These are phyloP conservation scores for Heterodera schachtii DNA, from an alignment of 1,140 invertebrate genomes.

Conservation along the genomic window DNA sequence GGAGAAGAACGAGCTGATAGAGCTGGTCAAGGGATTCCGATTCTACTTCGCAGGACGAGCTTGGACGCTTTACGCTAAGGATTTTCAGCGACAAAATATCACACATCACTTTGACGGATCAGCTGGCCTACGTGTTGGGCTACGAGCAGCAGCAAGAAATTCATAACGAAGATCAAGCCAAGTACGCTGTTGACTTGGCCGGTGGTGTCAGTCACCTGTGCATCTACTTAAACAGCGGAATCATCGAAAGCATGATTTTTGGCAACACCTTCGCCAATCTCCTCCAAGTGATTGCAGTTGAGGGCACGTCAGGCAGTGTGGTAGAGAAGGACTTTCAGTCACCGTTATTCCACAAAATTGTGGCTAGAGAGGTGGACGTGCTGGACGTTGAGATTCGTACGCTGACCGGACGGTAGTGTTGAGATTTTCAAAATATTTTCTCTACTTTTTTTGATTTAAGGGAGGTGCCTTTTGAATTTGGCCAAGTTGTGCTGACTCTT, in stretches of 20 bases:
- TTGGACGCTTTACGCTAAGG: background rate
- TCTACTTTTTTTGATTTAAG: background rate
- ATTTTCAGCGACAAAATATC: background rate
- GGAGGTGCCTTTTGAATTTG: background rate
- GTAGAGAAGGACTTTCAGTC: constrained; percentile 31
- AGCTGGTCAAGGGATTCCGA: no score
- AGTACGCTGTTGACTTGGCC: no score
- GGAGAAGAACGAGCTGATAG: no score
- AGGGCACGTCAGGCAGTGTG: background rate
- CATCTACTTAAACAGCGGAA: no score
- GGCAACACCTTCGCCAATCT: constrained; percentile 5
- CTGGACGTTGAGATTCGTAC: constrained; percentile 27
- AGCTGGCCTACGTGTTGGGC: constrained; percentile 12
- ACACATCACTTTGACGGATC: background rate
- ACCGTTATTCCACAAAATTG: constrained; percentile 19
- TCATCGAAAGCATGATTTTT: constrained; percentile 25
- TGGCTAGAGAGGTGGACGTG: constrained; percentile 20
- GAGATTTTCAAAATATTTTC: background rate
- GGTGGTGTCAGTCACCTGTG: no score
- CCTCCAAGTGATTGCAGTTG: background rate
- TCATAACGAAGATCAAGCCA: background rate
- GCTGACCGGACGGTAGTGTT: constrained; percentile 3
- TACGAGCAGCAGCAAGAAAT: constrained; percentile 3
- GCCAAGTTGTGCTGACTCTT: background rate
- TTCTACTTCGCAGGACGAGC: background rate